Conservation (phyloP, 30 jellyfish, hydroid and myxozoan species). For the Aurelia coerulea region DNA sequence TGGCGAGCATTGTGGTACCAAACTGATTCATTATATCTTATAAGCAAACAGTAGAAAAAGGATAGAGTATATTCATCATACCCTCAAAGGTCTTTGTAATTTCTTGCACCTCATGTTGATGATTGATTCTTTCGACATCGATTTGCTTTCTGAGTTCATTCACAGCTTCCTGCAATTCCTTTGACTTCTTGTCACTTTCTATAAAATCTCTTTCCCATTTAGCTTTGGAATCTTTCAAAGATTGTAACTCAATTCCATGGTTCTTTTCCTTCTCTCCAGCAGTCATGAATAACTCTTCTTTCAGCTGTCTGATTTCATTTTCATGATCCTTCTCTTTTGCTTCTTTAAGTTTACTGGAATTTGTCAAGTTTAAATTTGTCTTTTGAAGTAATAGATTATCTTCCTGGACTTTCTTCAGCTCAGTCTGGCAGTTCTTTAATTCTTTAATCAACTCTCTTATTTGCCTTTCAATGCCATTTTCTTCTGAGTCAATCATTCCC, state of each 20-base stretch:
- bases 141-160: constrained; percentile 3
- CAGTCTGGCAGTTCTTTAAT: background rate
- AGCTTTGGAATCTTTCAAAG: background rate
- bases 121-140: constrained; percentile 29
- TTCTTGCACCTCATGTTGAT: constrained; percentile 36
- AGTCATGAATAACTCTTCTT: background rate
- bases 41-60: no score
- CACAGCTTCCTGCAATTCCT: constrained; percentile 18
- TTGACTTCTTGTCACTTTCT: constrained; percentile 10
- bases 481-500: background rate
- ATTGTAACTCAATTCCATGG: background rate
- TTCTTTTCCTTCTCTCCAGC: constrained; percentile 13
- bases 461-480: background rate
- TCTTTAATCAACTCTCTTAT: background rate
- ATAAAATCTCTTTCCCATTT: constrained; percentile 14
- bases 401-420: background rate
- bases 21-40: no score
- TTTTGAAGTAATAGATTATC: background rate
- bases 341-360: background rate
- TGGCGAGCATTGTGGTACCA: no score
- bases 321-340: background rate
- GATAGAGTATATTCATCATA: background rate
- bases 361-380: background rate
- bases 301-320: background rate
- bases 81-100: constrained; percentile 43